These are phyloP conservation scores for Vimba vimba DNA, from an alignment of 2,113 vertebrate species.

Conservation along the genomic window DNA sequence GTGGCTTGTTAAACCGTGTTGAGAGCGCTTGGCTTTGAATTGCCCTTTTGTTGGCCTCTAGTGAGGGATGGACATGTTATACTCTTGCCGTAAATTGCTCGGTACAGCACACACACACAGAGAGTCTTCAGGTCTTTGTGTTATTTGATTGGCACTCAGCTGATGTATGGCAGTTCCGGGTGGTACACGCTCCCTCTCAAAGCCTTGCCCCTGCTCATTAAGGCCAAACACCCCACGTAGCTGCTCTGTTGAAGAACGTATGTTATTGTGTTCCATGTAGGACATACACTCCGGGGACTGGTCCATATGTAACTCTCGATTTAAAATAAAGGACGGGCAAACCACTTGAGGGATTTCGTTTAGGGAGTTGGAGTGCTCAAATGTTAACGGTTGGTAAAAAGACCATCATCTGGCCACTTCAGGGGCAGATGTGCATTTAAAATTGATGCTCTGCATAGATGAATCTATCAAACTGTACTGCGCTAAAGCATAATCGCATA, in stretches of 20 bases:
- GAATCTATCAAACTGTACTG: slow-evolving; percentile 1
- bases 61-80: slow-evolving; percentile 49
- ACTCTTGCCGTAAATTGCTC: slow-evolving; percentile 43
- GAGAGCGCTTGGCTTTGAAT: slow-evolving; percentile 62
- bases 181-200: slow-evolving; percentile 14
- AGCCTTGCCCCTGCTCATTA: slow-evolving; percentile 36
- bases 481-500: not conserved
- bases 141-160: slow-evolving; percentile 49
- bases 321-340: slow-evolving; percentile 17
- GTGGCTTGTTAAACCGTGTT: slow-evolving; percentile 60
- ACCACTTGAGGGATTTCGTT: slow-evolving; percentile 53
- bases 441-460: slow-evolving; percentile 32
- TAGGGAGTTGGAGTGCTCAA: slow-evolving; percentile 29
- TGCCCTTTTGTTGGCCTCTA: slow-evolving; percentile 59
- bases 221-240: slow-evolving; percentile 5
- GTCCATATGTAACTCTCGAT: slow-evolving; percentile 33
- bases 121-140: not conserved
- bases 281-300: slow-evolving; percentile 18
- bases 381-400: slow-evolving; percentile 20
- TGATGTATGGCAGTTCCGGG: slow-evolving; percentile 21
- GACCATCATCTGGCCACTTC: slow-evolving; percentile 20
- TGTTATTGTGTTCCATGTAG: slow-evolving; percentile 46
- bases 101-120: slow-evolving; percentile 31
- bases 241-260: slow-evolving; percentile 26
- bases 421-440: slow-evolving; percentile 47